phyloP scores from a whole-genome alignment of 2,797 vertebrate species.

The Sebastiscus albofasciatus region DNA sequence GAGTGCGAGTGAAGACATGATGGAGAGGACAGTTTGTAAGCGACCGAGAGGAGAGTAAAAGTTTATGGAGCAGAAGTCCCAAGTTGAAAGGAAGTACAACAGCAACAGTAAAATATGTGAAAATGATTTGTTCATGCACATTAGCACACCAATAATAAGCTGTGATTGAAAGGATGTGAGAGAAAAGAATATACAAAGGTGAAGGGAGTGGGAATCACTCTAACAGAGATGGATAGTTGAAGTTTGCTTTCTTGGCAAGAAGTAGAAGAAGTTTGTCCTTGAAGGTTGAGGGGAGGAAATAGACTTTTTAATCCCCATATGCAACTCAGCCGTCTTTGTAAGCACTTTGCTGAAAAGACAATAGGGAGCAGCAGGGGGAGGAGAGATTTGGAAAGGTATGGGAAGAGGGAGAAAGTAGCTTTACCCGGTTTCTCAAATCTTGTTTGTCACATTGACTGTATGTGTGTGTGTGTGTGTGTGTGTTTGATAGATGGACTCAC shows the following conservation, averaged over 20 bases:
- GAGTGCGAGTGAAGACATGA: not conserved
- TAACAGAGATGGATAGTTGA: slow-evolving; percentile 41
- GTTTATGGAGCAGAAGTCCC: slow-evolving; percentile 1
- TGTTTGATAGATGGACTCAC: slow-evolving; percentile 10
- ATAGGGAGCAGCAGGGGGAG: slow-evolving; percentile 27
- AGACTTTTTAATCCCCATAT: slow-evolving; percentile 68
- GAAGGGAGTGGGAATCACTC: not conserved
- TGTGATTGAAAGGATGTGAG: slow-evolving; percentile 19
- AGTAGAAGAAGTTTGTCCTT: slow-evolving; percentile 69
- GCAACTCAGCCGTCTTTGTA: slow-evolving; percentile 70
- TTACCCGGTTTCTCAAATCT: slow-evolving; percentile 9
- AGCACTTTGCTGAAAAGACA: slow-evolving; percentile 69
- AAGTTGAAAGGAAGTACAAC: not conserved
- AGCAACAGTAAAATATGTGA: not conserved
- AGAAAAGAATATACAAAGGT: slow-evolving; percentile 7
- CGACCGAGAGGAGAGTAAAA: slow-evolving; percentile 12
- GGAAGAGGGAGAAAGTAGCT: slow-evolving; percentile 15
- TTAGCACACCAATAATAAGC: slow-evolving; percentile 4
- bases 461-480: slow-evolving; percentile 7
- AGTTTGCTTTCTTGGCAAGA: slow-evolving; percentile 66
- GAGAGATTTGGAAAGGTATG: slow-evolving; percentile 26
- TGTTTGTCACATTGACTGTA: slow-evolving; percentile 22
- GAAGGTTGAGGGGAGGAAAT: slow-evolving; percentile 58
- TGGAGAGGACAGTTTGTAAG: not conserved
- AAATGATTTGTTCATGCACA: slow-evolving; percentile 17